Base-by-base conservation (phyloP, 1,140 invertebrate species). In the Elymnias hypermnestra region DNA sequence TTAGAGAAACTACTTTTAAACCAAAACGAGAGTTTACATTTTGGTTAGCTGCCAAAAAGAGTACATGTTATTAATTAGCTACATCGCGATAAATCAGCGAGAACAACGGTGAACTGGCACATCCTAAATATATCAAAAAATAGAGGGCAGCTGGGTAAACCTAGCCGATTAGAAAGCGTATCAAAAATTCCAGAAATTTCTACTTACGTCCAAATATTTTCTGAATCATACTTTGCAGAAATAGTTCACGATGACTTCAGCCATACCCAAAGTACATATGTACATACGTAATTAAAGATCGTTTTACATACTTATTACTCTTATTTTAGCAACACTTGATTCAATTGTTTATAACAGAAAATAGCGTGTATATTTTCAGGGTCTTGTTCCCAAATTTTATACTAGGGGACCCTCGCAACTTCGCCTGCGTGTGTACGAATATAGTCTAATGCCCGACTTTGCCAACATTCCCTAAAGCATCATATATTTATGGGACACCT, bases 51-150 rank as follows among this genome's bases (percentile, higher is more conserved):
- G 65, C 75, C 75, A 79, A 62, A 47, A 33, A 23, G 54, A 43
- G 61, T 49, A 69, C 68, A 67, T 63, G 41, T 63, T 77, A 65
- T 72, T 79, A 79, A 83, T 79, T 76, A 79, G 50, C 21, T 41
- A 47, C 25, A 42, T 12, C 25, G 28, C 22, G 36, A 39, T 23
- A n/a, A 25, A 37, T 17, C n/a, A 17, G 26, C 26, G 17, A 17
- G 14, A 33, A 23, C 12, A n/a, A n/a, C 19, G 6, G 3, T 12
- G 47, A 64, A 46, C 25, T 36, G 36, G 35, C 36, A 40, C 19
- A 50, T 45, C 25, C 23, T 37, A 39, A 36, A 26, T 5, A 23
- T 19, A 21, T 48, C n/a, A 23, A 45, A 26, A 3, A 44, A 23
- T 7, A 22, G 15, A 13, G 23, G 22, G 15, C 28, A 38, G 37